phyloP scores from a whole-genome alignment of 37 sponge, comb jelly and placozoan species.

The Chondrosia reniformis region DNA sequence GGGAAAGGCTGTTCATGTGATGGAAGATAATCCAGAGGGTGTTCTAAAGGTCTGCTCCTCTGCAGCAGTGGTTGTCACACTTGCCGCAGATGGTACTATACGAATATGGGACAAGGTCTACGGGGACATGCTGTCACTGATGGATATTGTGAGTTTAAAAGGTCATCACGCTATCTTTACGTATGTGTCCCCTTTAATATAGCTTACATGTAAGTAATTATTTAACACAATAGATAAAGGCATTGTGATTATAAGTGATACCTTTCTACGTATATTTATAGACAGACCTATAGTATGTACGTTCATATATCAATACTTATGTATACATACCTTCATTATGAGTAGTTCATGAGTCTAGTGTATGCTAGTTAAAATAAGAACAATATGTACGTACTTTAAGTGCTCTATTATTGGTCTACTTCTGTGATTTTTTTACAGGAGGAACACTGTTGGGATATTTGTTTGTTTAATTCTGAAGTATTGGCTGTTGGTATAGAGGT shows the following conservation, averaged over 20 bases:
- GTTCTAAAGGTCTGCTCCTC: conserved; percentile 1
- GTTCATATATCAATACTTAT: too few species aligned
- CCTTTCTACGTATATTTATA: too few species aligned
- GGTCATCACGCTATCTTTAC: neutral
- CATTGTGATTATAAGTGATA: too few species aligned
- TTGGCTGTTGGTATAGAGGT: conserved; percentile 6
- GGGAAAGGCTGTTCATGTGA: conserved; percentile 35
- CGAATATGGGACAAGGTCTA: conserved; percentile 38
- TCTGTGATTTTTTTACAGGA: neutral
- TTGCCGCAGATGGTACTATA: conserved; percentile 30
- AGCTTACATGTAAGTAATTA: neutral
- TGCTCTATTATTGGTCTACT: neutral
- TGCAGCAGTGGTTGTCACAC: conserved; percentile 13
- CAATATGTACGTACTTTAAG: neutral
- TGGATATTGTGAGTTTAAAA: conserved; percentile 35
- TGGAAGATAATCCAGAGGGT: conserved; percentile 12
- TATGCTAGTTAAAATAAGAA: neutral
- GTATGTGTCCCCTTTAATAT: neutral
- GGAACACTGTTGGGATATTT: conserved; percentile 10
- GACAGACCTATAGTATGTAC: too few species aligned
- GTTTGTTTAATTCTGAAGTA: neutral
- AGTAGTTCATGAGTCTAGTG: neutral
- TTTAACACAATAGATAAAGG: too few species aligned
- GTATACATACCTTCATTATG: neutral
- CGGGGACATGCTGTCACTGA: conserved; percentile 25